phyloP scores from a whole-genome alignment of 1,140 invertebrate species.

The Polypedilum vanderplanki region DNA sequence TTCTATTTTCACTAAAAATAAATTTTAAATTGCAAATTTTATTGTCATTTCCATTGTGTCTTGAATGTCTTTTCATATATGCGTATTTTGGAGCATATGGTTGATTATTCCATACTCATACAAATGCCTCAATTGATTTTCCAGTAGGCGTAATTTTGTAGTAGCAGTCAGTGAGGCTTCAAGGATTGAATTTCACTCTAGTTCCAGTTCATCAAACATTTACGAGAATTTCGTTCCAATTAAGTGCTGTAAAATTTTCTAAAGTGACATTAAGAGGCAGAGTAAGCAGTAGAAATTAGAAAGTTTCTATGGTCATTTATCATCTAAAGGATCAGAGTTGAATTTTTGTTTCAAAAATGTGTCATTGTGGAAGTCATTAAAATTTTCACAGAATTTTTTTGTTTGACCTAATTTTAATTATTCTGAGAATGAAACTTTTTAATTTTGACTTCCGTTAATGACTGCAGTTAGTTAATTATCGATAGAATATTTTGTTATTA shows the following conservation, averaged over 20 bases:
- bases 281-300: background rate
- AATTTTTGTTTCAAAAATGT: background rate
- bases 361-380: constrained; percentile 11
- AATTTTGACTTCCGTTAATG: background rate
- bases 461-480: background rate
- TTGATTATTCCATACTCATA: background rate
- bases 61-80: background rate
- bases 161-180: background rate
- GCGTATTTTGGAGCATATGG: background rate
- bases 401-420: background rate
- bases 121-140: background rate
- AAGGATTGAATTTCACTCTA: background rate
- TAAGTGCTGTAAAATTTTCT: background rate
- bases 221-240: background rate
- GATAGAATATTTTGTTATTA: no score
- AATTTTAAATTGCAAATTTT: background rate
- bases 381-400: background rate
- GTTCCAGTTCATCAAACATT: constrained; percentile 5
- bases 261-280: no score
- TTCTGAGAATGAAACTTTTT: background rate
- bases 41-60: background rate
- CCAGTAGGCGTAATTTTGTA: no score
- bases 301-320: constrained; percentile 19
- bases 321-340: background rate
- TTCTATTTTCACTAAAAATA: background rate